Percentiles rank a stretch among this genome's conserved stretches.
phyloP scores from a whole-genome alignment of 1,140 invertebrate species.

The Limonius californicus region DNA sequence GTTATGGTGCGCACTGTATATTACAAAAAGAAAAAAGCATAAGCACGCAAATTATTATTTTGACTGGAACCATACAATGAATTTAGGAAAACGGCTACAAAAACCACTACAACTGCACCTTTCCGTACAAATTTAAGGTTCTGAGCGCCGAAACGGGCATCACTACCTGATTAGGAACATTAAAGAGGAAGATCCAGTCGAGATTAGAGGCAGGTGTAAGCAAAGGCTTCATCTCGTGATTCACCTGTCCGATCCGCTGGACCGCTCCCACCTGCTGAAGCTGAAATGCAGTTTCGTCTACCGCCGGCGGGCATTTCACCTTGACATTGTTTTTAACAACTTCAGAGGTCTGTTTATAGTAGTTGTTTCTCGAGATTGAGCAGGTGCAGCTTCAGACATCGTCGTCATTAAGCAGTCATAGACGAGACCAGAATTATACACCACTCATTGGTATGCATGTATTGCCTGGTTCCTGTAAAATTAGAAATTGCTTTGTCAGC shows the following conservation, averaged over 20 bases:
- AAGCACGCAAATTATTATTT: no score
- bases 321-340: slow-evolving; percentile 1
- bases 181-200: no score
- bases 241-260: slow-evolving; percentile 15
- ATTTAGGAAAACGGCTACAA: no score
- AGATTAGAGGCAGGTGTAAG: slow-evolving; percentile 10
- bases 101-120: no score
- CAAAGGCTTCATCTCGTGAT: slow-evolving; percentile 15
- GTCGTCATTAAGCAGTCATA: background rate
- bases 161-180: no score
- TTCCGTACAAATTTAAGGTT: no score
- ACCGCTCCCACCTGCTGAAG: background rate
- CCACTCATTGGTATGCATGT: background rate
- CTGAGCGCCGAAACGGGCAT: no score
- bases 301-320: no score
- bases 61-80: no score
- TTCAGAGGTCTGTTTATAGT: no score
- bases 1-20: no score
- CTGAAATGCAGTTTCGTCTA: slow-evolving; percentile 3
- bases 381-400: background rate
- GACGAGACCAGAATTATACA: background rate
- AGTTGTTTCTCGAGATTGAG: background rate
- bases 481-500: background rate
- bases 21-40: no score
- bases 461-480: background rate